These are phyloP conservation scores for Petaurus breviceps DNA, from an alignment of 2,113 vertebrate species.

Conservation along the genomic window DNA sequence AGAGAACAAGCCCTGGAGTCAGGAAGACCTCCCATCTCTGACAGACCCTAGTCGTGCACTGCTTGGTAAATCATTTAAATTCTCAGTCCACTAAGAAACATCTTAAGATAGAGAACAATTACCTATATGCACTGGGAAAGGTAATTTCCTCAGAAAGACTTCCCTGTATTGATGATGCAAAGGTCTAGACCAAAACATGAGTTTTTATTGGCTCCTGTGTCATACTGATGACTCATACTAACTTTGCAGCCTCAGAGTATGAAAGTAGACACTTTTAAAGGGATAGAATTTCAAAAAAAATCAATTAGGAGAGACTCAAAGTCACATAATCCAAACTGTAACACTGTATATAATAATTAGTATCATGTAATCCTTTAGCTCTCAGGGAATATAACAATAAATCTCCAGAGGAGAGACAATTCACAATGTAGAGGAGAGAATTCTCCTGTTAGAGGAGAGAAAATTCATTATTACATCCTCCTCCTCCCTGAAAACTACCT, in stretches of 20 bases:
- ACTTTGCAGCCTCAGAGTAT: constrained; percentile 44
- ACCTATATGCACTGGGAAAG: no score
- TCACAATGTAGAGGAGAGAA: background rate
- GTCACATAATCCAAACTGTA: background rate
- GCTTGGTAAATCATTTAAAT: no score
- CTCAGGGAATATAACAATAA: constrained; percentile 27
- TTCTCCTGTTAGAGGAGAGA: background rate
- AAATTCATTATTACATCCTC: background rate
- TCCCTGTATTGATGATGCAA: no score
- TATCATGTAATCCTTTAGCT: background rate
- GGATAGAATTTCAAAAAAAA: constrained; percentile 61
- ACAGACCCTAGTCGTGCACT: no score
- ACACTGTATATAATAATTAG: background rate
- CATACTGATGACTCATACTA: no score
- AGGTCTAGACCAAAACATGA: no score
- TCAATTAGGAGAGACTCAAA: background rate
- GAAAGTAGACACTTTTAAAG: constrained; percentile 50
- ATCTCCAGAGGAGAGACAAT: background rate
- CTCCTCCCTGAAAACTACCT: background rate
- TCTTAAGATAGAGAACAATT: no score
- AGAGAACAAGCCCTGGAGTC: no score
- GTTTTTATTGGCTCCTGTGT: no score
- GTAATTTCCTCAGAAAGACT: no score
- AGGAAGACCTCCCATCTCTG: no score
- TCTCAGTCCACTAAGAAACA: no score